Evolutionary conservation across 2,888 invertebrate genomes (phyloP).

Genomic region (Lymantria monacha): DNA sequence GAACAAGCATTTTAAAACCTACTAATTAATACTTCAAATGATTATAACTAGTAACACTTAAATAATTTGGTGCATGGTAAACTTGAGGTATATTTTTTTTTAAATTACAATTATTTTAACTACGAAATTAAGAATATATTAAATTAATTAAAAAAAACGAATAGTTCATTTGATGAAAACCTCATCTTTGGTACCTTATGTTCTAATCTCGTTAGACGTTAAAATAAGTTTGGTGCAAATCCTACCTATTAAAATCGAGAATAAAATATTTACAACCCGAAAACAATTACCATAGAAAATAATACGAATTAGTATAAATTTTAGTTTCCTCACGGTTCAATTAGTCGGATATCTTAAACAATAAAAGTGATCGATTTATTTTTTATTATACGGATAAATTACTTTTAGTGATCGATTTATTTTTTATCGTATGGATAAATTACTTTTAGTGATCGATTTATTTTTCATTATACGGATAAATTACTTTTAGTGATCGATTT

Average conservation of each 20-base stretch:
- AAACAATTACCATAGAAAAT: not conserved
- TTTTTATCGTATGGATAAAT: too few species aligned
- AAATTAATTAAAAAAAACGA: slow-evolving; percentile 57
- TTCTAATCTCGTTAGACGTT: slow-evolving; percentile 63
- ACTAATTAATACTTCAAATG: slow-evolving; percentile 67
- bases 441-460: too few species aligned
- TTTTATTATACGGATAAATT: too few species aligned
- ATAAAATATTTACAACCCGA: slow-evolving; percentile 21
- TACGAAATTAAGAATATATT: slow-evolving; percentile 57
- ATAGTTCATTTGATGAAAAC: slow-evolving; percentile 77
- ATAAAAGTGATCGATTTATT: too few species aligned
- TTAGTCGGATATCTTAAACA: too few species aligned
- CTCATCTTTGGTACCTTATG: slow-evolving; percentile 74
- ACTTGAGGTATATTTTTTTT: slow-evolving; percentile 78
- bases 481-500: too few species aligned
- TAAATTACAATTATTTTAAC: slow-evolving; percentile 41
- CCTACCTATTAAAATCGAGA: slow-evolving; percentile 19
- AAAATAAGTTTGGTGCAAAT: slow-evolving; percentile 60
- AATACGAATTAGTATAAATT: not conserved
- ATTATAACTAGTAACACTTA: slow-evolving; percentile 63
- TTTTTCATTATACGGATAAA: too few species aligned
- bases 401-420: too few species aligned
- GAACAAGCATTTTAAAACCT: slow-evolving; percentile 36
- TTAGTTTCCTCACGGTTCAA: not conserved
- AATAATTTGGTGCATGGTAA: slow-evolving; percentile 79